Percentiles rank a stretch among this genome's conserved stretches.
Conservation (phyloP, 1,140 invertebrate genomes). For the Asobara japonica region DNA sequence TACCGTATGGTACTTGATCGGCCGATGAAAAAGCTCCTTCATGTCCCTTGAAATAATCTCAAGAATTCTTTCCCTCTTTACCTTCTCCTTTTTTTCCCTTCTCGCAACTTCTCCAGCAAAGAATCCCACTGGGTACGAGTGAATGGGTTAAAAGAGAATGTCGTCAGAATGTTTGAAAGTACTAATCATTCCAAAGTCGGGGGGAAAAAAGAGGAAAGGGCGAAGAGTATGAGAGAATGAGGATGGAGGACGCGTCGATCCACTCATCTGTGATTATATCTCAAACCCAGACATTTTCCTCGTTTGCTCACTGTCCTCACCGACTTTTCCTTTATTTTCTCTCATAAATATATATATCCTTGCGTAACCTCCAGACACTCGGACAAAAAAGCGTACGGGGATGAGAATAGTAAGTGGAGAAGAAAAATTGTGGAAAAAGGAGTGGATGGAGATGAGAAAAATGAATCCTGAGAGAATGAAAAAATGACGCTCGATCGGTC, state of each 20-base stretch:
- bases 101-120: background rate
- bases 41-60: background rate
- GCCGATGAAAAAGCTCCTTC: background rate
- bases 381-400: background rate
- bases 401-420: constrained; percentile 10
- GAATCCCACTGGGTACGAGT: background rate
- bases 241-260: background rate
- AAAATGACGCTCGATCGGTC: background rate
- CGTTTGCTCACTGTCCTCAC: background rate
- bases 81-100: background rate
- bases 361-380: constrained; percentile 15
- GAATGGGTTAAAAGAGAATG: background rate
- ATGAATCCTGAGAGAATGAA: constrained; percentile 18
- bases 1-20: background rate
- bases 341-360: constrained; percentile 10
- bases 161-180: constrained; percentile 10
- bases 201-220: background rate
- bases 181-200: constrained; percentile 8
- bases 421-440: background rate
- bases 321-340: background rate
- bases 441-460: background rate
- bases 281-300: background rate
- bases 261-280: constrained; percentile 19
- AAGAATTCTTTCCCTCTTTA: background rate
- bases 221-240: background rate